A percentile compares a stretch with the other conserved stretches of the same genome.
phyloP scores from a whole-genome alignment of 2,888 invertebrate genomes.

The Andrena bucephala region DNA sequence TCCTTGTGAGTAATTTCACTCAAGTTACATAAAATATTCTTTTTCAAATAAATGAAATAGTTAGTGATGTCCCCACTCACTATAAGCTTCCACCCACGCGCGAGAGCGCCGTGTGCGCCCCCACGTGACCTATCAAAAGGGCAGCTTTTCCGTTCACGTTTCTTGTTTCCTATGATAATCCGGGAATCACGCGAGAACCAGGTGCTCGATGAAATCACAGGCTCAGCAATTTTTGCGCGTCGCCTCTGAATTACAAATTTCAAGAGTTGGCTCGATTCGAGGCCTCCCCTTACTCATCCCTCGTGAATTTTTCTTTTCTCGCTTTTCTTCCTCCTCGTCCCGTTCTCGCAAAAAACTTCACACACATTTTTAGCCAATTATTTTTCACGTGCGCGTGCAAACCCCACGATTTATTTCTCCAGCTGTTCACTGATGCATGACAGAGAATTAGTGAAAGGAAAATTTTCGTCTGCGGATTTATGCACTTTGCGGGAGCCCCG shows the following conservation, averaged over 20 bases:
- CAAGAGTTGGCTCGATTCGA: conserved; percentile 24
- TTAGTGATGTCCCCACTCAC: no score
- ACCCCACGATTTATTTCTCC: no score
- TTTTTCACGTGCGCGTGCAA: background rate
- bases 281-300: conserved; percentile 4
- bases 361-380: background rate
- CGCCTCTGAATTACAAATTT: conserved; percentile 54
- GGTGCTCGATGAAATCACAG: conserved; percentile 19
- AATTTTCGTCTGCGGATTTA: no score
- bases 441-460: no score
- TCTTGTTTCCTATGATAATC: conserved; percentile 29
- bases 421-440: no score
- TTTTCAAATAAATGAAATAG: no score
- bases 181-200: conserved; percentile 17
- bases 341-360: background rate
- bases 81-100: no score
- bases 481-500: no score
- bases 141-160: conserved; percentile 8
- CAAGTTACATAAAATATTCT: no score
- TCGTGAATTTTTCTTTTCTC: background rate
- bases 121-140: background rate
- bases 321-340: no score
- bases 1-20: no score
- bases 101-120: background rate
- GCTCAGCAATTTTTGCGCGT: conserved; percentile 41